Base-by-base conservation (phyloP, 2,797 vertebrate genomes). In the Melopsittacus undulatus region DNA sequence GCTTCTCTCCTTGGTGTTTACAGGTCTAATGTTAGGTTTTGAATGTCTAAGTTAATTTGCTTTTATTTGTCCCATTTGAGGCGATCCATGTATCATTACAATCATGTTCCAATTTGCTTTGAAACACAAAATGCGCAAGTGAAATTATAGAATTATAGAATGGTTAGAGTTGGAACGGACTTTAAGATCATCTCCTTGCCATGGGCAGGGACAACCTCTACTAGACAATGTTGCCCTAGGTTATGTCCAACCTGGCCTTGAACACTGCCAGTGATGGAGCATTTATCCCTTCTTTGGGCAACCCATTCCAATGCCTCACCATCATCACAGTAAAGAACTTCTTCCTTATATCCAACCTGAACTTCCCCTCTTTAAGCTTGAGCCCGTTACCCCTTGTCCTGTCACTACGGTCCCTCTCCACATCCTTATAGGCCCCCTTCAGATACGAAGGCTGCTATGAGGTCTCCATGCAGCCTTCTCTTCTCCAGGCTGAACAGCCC, bases 61-160 rank as follows among this genome's bases (percentile, higher is more conserved):
- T 86, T 72, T 67, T 45, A 54, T 6, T 69, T 13, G 46, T 42
- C 4, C 5, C 13, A 9, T 38, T 48, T 70, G 19, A 48, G 26
- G 3, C 7, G 19, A 77, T 48, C 27, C 12, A 29, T 48, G 13
- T 24, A 73, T 27, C 49, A 26, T 17, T 32, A 68, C 9, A 57
- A 51, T 36, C 19, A 27, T 2, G 0, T 46, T 11, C 27, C 5
- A 2, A 42, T 61, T 51, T 34, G 10, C 36, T 82, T 82, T 77
- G 27, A 83, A 92, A 73, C 2, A 15, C 7, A 21, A 0, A 0
- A 59, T 2, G 4, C 0, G 1, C 23, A 81, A 57, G 36, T 15
- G 2, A 87, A 77, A 83, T 46, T 29, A 57, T 23, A 57, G 54
- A 34, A 34, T 34, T n/a, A 57, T 15, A 34, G 32, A 57, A 57